Conservation (phyloP, 2,113 vertebrate species). For the Diphyllodes magnificus region DNA sequence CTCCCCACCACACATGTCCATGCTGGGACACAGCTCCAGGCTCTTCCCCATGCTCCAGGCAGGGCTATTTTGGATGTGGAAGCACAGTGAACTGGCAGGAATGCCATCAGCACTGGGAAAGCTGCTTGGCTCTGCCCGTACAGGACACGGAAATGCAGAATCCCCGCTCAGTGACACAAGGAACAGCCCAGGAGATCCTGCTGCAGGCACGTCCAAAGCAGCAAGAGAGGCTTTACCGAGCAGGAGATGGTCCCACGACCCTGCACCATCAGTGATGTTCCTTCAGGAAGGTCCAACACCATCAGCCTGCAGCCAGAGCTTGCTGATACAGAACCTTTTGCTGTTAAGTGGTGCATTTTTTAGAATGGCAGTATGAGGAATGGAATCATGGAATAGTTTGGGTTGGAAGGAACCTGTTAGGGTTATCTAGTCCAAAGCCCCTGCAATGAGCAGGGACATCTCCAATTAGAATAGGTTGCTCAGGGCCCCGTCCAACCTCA, state of each 20-base stretch:
- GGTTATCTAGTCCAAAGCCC: background rate
- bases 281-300: background rate
- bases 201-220: background rate
- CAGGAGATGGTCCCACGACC: background rate
- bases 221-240: rapidly evolving
- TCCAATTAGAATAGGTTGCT: background rate
- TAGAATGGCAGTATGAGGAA: background rate
- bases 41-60: background rate
- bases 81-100: background rate
- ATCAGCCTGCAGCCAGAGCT: background rate
- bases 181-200: background rate
- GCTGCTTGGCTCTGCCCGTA: background rate
- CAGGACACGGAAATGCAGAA: background rate
- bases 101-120: background rate
- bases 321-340: background rate
- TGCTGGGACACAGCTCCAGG: background rate
- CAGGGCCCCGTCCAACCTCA: background rate
- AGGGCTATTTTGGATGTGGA: background rate
- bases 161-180: background rate
- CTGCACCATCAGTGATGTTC: background rate
- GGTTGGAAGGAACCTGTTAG: background rate
- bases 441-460: background rate
- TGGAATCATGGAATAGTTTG: too few species aligned
- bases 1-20: background rate
- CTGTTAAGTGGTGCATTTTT: background rate